phyloP scores from a whole-genome alignment of 2,888 invertebrate species.

The Troides oblongomaculatus region DNA sequence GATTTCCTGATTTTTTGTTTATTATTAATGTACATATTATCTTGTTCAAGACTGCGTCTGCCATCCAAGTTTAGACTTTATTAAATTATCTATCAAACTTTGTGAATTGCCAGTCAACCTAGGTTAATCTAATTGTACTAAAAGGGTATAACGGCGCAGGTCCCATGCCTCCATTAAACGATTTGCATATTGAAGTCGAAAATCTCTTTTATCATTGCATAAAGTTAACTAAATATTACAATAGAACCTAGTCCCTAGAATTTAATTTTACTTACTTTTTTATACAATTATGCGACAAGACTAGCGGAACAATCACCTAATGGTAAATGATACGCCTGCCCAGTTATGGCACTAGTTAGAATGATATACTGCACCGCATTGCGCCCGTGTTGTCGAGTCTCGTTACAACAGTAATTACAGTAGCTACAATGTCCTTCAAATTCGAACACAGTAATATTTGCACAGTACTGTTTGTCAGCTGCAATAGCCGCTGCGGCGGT shows the following conservation, averaged over 20 bases:
- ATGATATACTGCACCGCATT: too few relatives aligned
- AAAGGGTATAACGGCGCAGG: not conserved
- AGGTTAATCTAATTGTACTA: constrained; percentile 3
- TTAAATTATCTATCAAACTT: not conserved
- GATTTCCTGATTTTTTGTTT: too few relatives aligned
- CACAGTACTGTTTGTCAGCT: too few relatives aligned
- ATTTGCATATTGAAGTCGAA: not conserved
- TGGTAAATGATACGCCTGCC: too few relatives aligned
- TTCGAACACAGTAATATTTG: too few relatives aligned
- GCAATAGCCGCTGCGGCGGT: too few relatives aligned
- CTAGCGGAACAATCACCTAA: too few relatives aligned
- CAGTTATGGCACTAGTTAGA: too few relatives aligned
- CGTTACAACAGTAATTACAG: too few relatives aligned
- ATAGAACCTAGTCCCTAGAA: not conserved
- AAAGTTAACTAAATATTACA: not conserved
- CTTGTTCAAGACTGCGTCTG: not conserved
- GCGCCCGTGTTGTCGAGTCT: too few relatives aligned
- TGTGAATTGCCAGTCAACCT: not conserved
- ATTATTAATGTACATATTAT: not conserved
- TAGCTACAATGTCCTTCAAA: too few relatives aligned
- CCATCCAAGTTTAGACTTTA: not conserved
- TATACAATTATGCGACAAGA: too few relatives aligned
- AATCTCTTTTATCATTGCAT: not conserved
- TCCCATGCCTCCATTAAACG: not conserved
- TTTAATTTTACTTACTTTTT: not conserved